Evolutionary conservation across 2,113 vertebrate genomes (phyloP).

Genomic region (Pseudopodoces humilis): DNA sequence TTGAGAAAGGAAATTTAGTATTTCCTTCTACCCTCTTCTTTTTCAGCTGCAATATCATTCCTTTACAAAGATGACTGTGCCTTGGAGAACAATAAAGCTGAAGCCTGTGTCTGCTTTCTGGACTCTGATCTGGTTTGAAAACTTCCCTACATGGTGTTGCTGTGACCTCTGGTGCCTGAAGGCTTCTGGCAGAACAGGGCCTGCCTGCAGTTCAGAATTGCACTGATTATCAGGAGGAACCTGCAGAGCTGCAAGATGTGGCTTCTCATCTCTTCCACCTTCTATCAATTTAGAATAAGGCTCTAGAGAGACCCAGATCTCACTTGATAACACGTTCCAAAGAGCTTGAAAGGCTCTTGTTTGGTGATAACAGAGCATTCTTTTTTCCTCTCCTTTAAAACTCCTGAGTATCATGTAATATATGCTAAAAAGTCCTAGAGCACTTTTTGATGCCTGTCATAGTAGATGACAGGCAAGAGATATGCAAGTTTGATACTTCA

Average conservation of each 20-base stretch:
- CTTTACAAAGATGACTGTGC: slow-evolving; percentile 74
- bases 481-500: neutral
- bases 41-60: slow-evolving; percentile 79
- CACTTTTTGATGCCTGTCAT: neutral
- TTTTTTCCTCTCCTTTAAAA: neutral
- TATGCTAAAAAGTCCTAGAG: neutral
- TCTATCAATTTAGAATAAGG: neutral
- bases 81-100: neutral
- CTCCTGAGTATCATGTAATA: neutral
- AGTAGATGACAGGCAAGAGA: neutral
- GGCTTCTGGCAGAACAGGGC: neutral
- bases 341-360: neutral
- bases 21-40: neutral
- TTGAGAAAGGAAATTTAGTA: neutral
- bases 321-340: neutral
- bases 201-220: neutral
- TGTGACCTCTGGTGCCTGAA: neutral
- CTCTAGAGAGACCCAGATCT: neutral
- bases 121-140: neutral
- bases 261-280: neutral
- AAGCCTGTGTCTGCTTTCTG: neutral
- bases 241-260: neutral
- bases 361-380: neutral
- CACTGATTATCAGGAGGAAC: neutral
- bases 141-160: neutral